Base-by-base conservation (phyloP, 2,797 vertebrate species). In the Setipinna tenuifilis region DNA sequence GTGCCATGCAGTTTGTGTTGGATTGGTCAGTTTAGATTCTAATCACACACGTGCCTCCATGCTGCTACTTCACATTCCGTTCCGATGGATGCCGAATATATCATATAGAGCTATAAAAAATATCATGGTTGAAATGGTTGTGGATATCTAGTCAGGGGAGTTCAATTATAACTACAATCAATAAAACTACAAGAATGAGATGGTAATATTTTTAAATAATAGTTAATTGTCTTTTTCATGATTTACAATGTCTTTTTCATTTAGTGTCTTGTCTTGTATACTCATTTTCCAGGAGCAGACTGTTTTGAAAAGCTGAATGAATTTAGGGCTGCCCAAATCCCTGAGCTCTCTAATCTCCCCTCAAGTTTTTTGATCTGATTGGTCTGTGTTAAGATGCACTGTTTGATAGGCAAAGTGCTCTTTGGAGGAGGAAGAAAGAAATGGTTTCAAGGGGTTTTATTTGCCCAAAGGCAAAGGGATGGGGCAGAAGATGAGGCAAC, bases 271-370 rank as follows among this genome's bases (percentile, higher is more conserved):
- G 44, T 44, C 6, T 9, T 21, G 28, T 71, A n/a, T n/a, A 71
- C 35, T 44, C 6, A 41, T 78, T 78, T 44, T 78, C 71, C 71
- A 21, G 31, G 44, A 21, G 31, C 31, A 41, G 71, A 44, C 1
- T 78, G 71, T 78, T 83, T 82, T 81, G 57, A 86, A 82, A 50
- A 35, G 62, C 87, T 87, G 65, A 86, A 86, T 88, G 83, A 86
- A 88, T 65, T 75, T 44, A 16, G 41, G 81, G 71, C 88, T 89
- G 90, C 90, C 92, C 92, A 91, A 93, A 94, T 93, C 91, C 90
- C 89, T 75, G 61, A 6, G 86, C 68, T 86, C 87, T 93, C 90
- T 94, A 93, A 94, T 94, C 93, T 91, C 89, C 88, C 88, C 91
- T 87, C 81, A 80, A 89, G 85, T 91, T 90, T 80, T 93, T 91